A percentile compares a stretch with the other conserved stretches of the same genome.
Conservation (phyloP, 1,140 invertebrate genomes). For the Pachyrhynchus sulphureomaculatus region DNA sequence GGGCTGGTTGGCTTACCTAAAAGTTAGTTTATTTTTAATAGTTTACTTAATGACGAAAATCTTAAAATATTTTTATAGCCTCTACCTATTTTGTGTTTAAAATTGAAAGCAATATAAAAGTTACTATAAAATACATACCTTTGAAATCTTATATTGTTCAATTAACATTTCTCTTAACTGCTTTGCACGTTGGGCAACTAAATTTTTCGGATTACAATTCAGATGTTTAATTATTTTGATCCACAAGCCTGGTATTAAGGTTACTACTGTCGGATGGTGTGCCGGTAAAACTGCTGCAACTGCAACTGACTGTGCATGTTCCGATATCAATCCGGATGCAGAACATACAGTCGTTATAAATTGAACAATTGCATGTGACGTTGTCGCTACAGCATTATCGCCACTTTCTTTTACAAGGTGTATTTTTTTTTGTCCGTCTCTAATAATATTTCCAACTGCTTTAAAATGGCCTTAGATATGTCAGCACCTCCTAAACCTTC, state of each 20-base stretch:
- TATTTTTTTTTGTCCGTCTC: conserved; percentile 60
- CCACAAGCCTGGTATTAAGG: conserved; percentile 60
- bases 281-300: conserved; percentile 64
- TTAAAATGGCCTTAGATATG: conserved; percentile 58
- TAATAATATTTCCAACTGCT: conserved; percentile 62
- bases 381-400: conserved; percentile 22
- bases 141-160: conserved; percentile 58
- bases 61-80: too few relatives aligned
- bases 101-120: too few relatives aligned
- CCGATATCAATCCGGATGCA: conserved; percentile 50
- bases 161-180: conserved; percentile 63
- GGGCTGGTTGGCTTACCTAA: too few relatives aligned
- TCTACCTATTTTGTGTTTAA: too few relatives aligned
- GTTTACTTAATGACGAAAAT: too few relatives aligned
- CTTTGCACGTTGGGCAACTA: conserved; percentile 57
- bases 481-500: conserved; percentile 44
- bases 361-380: conserved; percentile 47
- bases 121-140: conserved; percentile 55
- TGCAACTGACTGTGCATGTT: conserved; percentile 58
- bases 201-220: conserved; percentile 57
- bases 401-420: conserved; percentile 19
- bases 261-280: conserved; percentile 67
- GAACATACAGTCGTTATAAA: conserved; percentile 57
- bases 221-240: conserved; percentile 61
- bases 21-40: too few relatives aligned